Evolutionary conservation across 2,888 invertebrate genomes (phyloP), one percentile per base, ranked within the genome.

Genomic region (Phragmatobia fuliginosa): DNA sequence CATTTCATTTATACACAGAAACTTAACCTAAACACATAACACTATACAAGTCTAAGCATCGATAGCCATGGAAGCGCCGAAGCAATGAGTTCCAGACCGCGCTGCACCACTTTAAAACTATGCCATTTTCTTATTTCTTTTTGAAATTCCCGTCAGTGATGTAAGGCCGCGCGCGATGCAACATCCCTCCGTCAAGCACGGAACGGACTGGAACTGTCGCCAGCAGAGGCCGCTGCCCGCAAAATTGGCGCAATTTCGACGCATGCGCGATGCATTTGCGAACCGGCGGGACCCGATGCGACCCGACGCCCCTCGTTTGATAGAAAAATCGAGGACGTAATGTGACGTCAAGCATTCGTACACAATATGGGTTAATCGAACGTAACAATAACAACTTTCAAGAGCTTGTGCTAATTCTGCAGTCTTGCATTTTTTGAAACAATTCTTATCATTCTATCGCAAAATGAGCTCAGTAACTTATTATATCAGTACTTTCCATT

Each of bases 311-410:
- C 91, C 91, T 89, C 87, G 91, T 88, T 89, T 92, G 91, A 92
- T 92, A 92, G 90, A 91, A 93, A 94, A 94, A 94, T 94, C 93
- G 94, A 93, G 94, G 92, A 94, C 94, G 92, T 91, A 90, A 91
- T 86, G 90, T 94, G 94, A 95, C 94, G 94, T 95, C 94, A 95
- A 86, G 84, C 88, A 85, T 82, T 89, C 87, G 89, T 88, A 90
- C 89, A 88, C 91, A 90, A 92, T 92, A 90, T 91, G 90, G 92
- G 93, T 92, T 92, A 93, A 92, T 92, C 90, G 90, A 83, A 90
- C 90, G 87, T 88, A 90, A 91, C 90, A 89, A 91, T 92, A 92
- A 92, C 90, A 92, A 89, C 83, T 85, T 83, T 85, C 81, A 84
- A 38, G 85, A 85, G 74, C 72, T 81, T 62, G 79, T 81, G 79